Percentiles rank a stretch among this genome's conserved stretches.
These are phyloP conservation scores for Liparis tanakae DNA, from an alignment of 2,797 vertebrate species.

Conservation along the genomic window DNA sequence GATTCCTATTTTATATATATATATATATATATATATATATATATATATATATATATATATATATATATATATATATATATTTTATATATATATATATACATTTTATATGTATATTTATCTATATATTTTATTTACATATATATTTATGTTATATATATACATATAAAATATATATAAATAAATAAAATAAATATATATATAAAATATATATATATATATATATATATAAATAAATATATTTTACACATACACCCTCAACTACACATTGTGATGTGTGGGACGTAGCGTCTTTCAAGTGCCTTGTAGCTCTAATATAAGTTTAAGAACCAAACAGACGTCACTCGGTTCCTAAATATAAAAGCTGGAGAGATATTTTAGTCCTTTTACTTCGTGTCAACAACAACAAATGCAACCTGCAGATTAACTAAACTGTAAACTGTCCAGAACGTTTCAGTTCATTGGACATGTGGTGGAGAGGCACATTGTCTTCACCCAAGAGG, in stretches of 20 bases:
- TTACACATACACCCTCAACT: not conserved
- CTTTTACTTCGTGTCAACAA: not conserved
- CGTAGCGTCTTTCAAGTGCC: constrained; percentile 63
- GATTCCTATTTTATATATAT: not conserved
- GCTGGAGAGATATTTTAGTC: not conserved
- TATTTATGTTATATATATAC: too few relatives aligned
- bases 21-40: too few relatives aligned
- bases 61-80: too few relatives aligned
- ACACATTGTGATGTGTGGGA: constrained; percentile 7
- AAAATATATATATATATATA: too few relatives aligned
- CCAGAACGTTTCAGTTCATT: not conserved
- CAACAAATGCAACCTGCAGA: too few relatives aligned
- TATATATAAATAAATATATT: not conserved
- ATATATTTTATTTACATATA: too few relatives aligned
- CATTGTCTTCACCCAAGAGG: not conserved
- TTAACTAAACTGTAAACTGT: not conserved
- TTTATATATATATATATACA: too few relatives aligned
- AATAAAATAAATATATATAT: not conserved
- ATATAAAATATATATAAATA: too few relatives aligned
- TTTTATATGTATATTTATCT: too few relatives aligned
- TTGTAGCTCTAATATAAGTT: constrained; percentile 43
- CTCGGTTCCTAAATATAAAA: not conserved
- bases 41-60: too few relatives aligned
- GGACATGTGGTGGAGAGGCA: not conserved
- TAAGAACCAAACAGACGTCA: too few relatives aligned